Evolutionary conservation across 2,888 invertebrate species (phyloP), one percentile per base, ranked within the genome.

Genomic region (Margaritifera margaritifera): DNA sequence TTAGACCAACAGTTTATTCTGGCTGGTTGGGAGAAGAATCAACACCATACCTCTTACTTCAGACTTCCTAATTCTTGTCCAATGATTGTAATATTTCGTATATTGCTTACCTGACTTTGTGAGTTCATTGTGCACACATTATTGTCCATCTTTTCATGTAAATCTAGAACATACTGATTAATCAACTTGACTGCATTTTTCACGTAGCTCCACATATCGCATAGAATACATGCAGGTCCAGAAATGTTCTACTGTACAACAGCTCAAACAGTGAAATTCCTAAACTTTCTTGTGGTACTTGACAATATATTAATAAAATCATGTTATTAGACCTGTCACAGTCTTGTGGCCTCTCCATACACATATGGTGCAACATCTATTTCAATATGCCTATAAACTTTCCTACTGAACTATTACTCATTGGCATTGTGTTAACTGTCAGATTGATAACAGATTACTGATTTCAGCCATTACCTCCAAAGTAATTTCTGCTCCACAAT

Each of bases 21-120:
- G 24, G 42, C 79, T 69, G 2, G 80, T 80, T 11, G 79, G 79
- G 5, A 80, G 53, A n/a, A 82, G 61, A 0, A 83, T 64, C 18
- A 80, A 57, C 0, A 76, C 79, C 25, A 70, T 66, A n/a, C 78
- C 78, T 19, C 72, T 74, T 15, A 64, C 62, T 22, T 71, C 56
- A 19, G 78, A 67, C 15, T 55, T 24, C 57, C 72, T 51, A 3
- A 15, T 15, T 55, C 56, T 74, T 15, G 71, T 66, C 52, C 69
- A 78, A 20, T 50, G 42, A 54, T 81, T 76, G 62, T 73, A 77
- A 55, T 75, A 71, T 6, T 60, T 59, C 52, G 71, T 73, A 42
- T 69, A 66, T 24, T 71, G 55, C n/a, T n/a, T n/a, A n/a, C n/a
- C n/a, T n/a, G n/a, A n/a, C n/a, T 70, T 64, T 4, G 24, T 18